Conservation (phyloP, 2,888 invertebrate species). For the Clanis bilineata region DNA sequence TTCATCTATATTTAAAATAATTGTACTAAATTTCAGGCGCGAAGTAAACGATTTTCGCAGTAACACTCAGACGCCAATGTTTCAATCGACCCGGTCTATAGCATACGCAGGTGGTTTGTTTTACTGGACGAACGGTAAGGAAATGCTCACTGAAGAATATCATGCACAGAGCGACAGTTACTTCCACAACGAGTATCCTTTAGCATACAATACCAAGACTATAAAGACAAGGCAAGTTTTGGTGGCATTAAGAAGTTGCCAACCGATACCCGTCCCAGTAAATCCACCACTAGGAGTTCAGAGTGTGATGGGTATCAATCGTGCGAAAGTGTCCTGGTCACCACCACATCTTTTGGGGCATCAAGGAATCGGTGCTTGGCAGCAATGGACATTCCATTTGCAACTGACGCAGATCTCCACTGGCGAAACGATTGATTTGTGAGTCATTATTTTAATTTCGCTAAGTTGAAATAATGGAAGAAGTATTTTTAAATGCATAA, state of each 20-base stretch:
- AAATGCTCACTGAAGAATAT: slow-evolving; percentile 90
- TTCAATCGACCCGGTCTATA: slow-evolving; percentile 88
- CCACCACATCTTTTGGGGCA: slow-evolving; percentile 88
- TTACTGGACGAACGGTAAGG: slow-evolving; percentile 92
- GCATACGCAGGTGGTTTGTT: slow-evolving; percentile 89
- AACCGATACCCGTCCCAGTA: slow-evolving; percentile 90
- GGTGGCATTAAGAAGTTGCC: slow-evolving; percentile 85
- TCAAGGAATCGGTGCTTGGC: slow-evolving; percentile 87
- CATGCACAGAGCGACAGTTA: slow-evolving; percentile 86
- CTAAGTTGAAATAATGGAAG: neutral
- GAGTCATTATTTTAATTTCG: no score
- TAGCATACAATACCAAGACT: slow-evolving; percentile 63
- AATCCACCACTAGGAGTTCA: slow-evolving; percentile 90
- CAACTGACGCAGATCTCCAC: slow-evolving; percentile 81
- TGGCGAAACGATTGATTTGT: slow-evolving; percentile 62
- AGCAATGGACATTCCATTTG: slow-evolving; percentile 90
- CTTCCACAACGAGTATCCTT: slow-evolving; percentile 89
- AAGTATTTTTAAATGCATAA: neutral
- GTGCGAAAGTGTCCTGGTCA: slow-evolving; percentile 91
- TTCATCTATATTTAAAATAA: neutral
- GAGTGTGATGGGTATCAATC: slow-evolving; percentile 89
- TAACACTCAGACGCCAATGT: slow-evolving; percentile 89
- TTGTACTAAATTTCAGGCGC: slow-evolving; percentile 67
- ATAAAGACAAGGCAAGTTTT: slow-evolving; percentile 67
- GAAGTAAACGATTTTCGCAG: slow-evolving; percentile 87